These are phyloP conservation scores for Hirtodrosophila duncani DNA, from an alignment of 2,888 invertebrate genomes.

Conservation along the genomic window DNA sequence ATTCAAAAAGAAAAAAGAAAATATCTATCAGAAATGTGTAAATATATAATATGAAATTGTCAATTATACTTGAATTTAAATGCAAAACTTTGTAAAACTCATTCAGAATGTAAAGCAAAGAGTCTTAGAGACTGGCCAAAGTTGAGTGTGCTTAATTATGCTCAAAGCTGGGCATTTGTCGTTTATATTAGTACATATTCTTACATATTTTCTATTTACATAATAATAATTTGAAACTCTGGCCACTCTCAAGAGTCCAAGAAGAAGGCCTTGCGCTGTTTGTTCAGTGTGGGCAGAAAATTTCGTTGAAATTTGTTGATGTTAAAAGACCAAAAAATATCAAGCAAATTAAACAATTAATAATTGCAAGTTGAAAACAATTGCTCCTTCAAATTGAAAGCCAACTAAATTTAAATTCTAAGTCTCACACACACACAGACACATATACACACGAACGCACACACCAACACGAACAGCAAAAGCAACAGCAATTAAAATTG, in stretches of 20 bases:
- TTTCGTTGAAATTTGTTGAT: slow-evolving; percentile 11
- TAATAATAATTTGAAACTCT: slow-evolving; percentile 23
- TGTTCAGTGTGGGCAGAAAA: slow-evolving; percentile 68
- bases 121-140: slow-evolving; percentile 39
- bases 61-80: slow-evolving; percentile 21
- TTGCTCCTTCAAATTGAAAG: too few relatives aligned
- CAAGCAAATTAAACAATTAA: slow-evolving; percentile 4
- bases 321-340: slow-evolving; percentile 17
- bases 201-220: too few relatives aligned
- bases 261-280: slow-evolving; percentile 64
- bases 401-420: too few relatives aligned
- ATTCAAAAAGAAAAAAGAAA: slow-evolving; percentile 6
- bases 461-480: too few relatives aligned
- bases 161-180: too few relatives aligned
- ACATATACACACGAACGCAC: too few relatives aligned
- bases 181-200: too few relatives aligned
- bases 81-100: slow-evolving; percentile 48
- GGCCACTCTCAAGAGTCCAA: slow-evolving; percentile 27
- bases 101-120: slow-evolving; percentile 63
- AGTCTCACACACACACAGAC: too few relatives aligned
- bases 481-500: slow-evolving; percentile 12
- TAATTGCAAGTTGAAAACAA: too few relatives aligned
- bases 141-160: slow-evolving; percentile 40
- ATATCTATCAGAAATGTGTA: slow-evolving; percentile 21
- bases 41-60: slow-evolving; percentile 22